These are phyloP conservation scores for Myripristis murdjan DNA, from an alignment of 2,797 vertebrate species.

Conservation along the genomic window DNA sequence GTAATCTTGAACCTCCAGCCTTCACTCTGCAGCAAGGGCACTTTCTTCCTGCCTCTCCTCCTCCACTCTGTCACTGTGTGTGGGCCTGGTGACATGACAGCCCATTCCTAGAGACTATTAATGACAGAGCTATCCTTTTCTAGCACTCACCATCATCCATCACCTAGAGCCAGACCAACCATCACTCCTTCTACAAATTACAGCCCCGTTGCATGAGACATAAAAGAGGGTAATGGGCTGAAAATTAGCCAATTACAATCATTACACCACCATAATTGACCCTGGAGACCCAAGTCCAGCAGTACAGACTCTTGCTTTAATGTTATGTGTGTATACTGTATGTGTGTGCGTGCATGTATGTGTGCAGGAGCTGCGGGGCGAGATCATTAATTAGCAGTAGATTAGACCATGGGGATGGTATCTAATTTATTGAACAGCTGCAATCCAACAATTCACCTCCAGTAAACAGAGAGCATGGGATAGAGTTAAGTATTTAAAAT, in stretches of 20 bases:
- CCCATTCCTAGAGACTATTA: slow-evolving; percentile 74
- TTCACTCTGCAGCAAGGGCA: slow-evolving; percentile 32
- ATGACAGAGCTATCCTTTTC: slow-evolving; percentile 64
- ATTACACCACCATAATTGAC: slow-evolving; percentile 81
- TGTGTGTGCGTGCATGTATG: neutral
- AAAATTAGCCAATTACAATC: slow-evolving; percentile 82
- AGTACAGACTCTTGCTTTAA: slow-evolving; percentile 62
- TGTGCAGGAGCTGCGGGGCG: neutral
- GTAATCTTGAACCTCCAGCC: neutral
- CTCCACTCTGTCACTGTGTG: slow-evolving; percentile 41
- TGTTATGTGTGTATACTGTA: slow-evolving; percentile 38
- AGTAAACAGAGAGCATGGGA: slow-evolving; percentile 41
- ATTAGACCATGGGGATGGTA: slow-evolving; percentile 66
- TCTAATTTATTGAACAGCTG: slow-evolving; percentile 62
- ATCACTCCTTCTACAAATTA: slow-evolving; percentile 79
- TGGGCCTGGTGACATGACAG: slow-evolving; percentile 62
- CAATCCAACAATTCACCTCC: slow-evolving; percentile 45
- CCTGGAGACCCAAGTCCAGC: slow-evolving; percentile 72
- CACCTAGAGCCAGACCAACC: slow-evolving; percentile 44
- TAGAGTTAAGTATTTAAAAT: slow-evolving; percentile 14
- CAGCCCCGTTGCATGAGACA: slow-evolving; percentile 70
- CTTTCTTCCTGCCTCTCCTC: slow-evolving; percentile 26
- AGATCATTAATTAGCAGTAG: slow-evolving; percentile 70
- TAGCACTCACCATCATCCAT: slow-evolving; percentile 67
- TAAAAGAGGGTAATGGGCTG: slow-evolving; percentile 80